A percentile compares a stretch with the other conserved stretches of the same genome.
Evolutionary conservation across 2,797 vertebrate genomes (phyloP).

Genomic region (Antrozous pallidus): DNA sequence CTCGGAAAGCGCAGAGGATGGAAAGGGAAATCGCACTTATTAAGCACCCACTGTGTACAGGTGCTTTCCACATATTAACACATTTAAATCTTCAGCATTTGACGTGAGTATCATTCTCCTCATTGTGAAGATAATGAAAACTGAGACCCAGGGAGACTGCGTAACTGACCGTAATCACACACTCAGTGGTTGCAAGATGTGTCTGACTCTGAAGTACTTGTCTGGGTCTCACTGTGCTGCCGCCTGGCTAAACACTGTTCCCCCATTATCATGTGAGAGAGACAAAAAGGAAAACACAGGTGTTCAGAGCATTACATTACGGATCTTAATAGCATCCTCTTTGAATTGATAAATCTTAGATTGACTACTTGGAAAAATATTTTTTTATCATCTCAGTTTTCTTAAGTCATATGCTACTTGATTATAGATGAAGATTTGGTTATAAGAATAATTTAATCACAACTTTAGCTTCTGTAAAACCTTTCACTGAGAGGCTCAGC

Average conservation of each 20-base stretch:
- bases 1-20: background rate
- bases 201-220: background rate
- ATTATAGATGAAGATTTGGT: slow-evolving; percentile 38
- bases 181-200: background rate
- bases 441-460: slow-evolving; percentile 41
- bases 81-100: slow-evolving; percentile 51
- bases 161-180: slow-evolving; percentile 37
- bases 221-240: background rate
- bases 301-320: slow-evolving; percentile 19
- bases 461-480: slow-evolving; percentile 15
- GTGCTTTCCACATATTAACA: slow-evolving; percentile 52
- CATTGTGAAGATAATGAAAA: slow-evolving; percentile 57
- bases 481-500: slow-evolving; percentile 35
- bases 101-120: background rate
- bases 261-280: background rate
- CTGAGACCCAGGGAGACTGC: background rate
- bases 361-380: slow-evolving; percentile 32
- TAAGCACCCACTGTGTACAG: slow-evolving; percentile 64
- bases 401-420: slow-evolving; percentile 25
- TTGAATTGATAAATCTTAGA: slow-evolving; percentile 4
- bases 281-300: slow-evolving; percentile 52
- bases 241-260: background rate
- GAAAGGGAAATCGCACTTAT: slow-evolving; percentile 33
- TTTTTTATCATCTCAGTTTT: slow-evolving; percentile 58
- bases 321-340: slow-evolving; percentile 26